Conservation (phyloP, 2,888 invertebrate genomes). For the Stenurella melanura region DNA sequence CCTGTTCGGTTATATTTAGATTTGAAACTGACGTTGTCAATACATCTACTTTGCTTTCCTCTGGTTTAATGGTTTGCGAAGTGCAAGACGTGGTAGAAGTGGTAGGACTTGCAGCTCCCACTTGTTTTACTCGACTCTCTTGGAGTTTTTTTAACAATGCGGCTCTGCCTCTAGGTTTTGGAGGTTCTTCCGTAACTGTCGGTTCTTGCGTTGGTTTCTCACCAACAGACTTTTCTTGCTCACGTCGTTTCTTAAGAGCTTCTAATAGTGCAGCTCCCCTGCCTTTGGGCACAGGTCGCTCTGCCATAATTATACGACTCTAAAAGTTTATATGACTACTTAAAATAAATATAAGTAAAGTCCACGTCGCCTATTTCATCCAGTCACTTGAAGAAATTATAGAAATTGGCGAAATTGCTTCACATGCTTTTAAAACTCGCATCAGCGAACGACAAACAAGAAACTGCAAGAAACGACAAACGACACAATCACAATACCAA, state of each 20-base stretch:
- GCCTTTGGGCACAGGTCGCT: constrained; percentile 58
- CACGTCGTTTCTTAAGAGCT: constrained; percentile 57
- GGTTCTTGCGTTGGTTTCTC: constrained; percentile 39
- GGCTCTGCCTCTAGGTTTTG: constrained; percentile 68
- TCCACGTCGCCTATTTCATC: too few relatives aligned
- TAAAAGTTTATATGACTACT: neutral
- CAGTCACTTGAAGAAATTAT: too few relatives aligned
- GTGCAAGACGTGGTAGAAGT: constrained; percentile 6
- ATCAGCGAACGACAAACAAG: too few relatives aligned
- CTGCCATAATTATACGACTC: constrained; percentile 26
- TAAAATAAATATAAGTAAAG: neutral
- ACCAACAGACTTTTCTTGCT: constrained; percentile 53
- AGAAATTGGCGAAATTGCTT: too few relatives aligned
- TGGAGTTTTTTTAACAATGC: constrained; percentile 63
- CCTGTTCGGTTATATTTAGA: constrained; percentile 48
- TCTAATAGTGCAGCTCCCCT: constrained; percentile 62
- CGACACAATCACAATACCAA: too few relatives aligned
- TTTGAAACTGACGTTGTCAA: constrained; percentile 45
- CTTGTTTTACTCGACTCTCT: constrained; percentile 55
- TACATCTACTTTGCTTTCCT: constrained; percentile 36
- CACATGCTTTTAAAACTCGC: neutral
- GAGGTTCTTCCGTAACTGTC: constrained; percentile 52
- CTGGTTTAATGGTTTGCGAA: constrained; percentile 15
- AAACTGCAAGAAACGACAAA: too few relatives aligned
- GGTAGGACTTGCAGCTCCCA: constrained; percentile 49